Conservation (phyloP, 2,797 vertebrate genomes). For the Synanceia verrucosa region DNA sequence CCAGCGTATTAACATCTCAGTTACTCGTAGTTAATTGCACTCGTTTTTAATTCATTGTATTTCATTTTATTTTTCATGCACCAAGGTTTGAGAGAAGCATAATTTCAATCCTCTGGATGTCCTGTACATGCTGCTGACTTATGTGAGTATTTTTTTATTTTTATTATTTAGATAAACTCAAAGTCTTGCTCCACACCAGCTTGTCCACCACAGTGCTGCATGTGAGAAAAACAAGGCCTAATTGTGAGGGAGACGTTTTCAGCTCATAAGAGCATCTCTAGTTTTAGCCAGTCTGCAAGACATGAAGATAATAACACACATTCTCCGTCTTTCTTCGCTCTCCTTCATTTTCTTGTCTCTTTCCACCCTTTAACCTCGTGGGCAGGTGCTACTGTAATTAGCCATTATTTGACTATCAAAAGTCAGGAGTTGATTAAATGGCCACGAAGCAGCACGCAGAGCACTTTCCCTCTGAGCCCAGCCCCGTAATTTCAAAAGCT, state of each 20-base stretch:
- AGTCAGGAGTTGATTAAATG: slow-evolving; percentile 99
- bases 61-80: no score
- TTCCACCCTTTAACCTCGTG: slow-evolving; percentile 90
- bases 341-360: slow-evolving; percentile 66
- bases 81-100: no score
- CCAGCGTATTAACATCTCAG: no score
- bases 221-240: slow-evolving; percentile 74
- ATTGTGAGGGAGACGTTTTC: slow-evolving; percentile 63
- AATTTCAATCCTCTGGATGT: no score
- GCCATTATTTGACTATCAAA: slow-evolving; percentile 99
- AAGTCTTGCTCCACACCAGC: slow-evolving; percentile 50
- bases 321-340: slow-evolving; percentile 49
- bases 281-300: slow-evolving; percentile 69
- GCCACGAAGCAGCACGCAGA: slow-evolving; percentile 89
- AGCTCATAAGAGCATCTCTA: slow-evolving; percentile 73
- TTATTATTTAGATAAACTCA: slow-evolving; percentile 68
- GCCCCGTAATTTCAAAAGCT: slow-evolving; percentile 97
- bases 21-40: no score
- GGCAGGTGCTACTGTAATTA: slow-evolving; percentile 99
- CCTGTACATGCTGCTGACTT: no score
- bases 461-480: slow-evolving; percentile 90
- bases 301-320: slow-evolving; percentile 65
- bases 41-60: no score
- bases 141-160: slow-evolving; percentile 18
- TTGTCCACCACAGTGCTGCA: slow-evolving; percentile 70